A percentile compares a stretch with the other conserved stretches of the same genome.
Evolutionary conservation across 2,888 invertebrate species (phyloP).

Genomic region (Copidosoma aretas): DNA sequence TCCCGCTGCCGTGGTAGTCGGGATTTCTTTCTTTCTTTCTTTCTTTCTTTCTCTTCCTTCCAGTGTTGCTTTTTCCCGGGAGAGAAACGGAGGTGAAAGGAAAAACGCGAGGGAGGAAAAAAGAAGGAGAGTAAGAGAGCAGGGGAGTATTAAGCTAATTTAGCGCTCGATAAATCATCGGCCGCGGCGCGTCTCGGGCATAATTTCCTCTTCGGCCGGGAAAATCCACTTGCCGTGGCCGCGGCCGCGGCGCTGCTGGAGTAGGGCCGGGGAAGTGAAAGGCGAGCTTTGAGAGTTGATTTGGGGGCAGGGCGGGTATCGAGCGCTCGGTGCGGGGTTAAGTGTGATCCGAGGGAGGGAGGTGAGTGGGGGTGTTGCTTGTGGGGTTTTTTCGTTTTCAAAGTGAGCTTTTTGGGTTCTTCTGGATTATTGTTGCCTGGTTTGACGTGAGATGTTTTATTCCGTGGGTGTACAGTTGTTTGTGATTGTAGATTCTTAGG

Average conservation of each 20-base stretch:
- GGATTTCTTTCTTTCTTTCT: slow-evolving; percentile 16
- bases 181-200: slow-evolving; percentile 25
- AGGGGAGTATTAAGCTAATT: slow-evolving; percentile 34
- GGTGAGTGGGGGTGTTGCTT: slow-evolving; percentile 4
- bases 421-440: too few relatives aligned
- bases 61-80: too few relatives aligned
- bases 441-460: too few relatives aligned
- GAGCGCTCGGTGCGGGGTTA: background rate
- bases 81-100: background rate
- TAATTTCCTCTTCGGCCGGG: slow-evolving; percentile 31
- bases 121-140: slow-evolving; percentile 14
- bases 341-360: background rate
- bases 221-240: slow-evolving; percentile 23
- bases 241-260: background rate
- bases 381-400: too few relatives aligned
- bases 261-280: slow-evolving; percentile 27
- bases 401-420: background rate
- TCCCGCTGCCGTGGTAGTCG: slow-evolving; percentile 1
- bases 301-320: slow-evolving; percentile 7
- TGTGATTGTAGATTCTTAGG: too few relatives aligned
- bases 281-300: slow-evolving; percentile 34
- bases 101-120: background rate
- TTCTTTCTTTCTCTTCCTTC: slow-evolving; percentile 10
- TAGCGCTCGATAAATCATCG: slow-evolving; percentile 39
- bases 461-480: too few relatives aligned